A percentile compares a stretch with the other conserved stretches of the same genome.
phyloP scores from a whole-genome alignment of 2,113 vertebrate species.

The Chaetura pelagica region DNA sequence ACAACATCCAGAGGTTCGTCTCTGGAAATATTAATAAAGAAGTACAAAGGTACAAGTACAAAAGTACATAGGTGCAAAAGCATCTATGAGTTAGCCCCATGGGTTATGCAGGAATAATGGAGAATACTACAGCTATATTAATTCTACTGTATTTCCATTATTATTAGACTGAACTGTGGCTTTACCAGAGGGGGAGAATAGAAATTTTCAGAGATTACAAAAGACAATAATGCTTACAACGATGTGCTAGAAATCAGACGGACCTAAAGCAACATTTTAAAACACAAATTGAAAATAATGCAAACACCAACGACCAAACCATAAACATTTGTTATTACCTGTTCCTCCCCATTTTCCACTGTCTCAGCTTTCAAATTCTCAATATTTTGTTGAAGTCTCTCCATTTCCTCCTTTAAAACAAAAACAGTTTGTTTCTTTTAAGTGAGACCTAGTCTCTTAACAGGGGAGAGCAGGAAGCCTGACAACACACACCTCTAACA shows the following conservation, averaged over 20 bases:
- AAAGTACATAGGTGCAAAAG: not conserved
- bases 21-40: not conserved
- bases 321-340: conserved; percentile 74
- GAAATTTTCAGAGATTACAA: not conserved
- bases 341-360: conserved; percentile 79
- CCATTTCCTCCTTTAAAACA: conserved; percentile 91
- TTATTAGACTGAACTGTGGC: not conserved
- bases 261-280: not conserved
- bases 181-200: not conserved
- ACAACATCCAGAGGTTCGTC: not conserved
- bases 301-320: no score
- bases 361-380: conserved; percentile 83
- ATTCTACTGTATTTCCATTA: not conserved
- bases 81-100: not conserved
- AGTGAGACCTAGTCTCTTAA: not conserved
- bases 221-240: not conserved
- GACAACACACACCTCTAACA: not conserved
- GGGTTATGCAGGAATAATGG: not conserved
- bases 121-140: not conserved
- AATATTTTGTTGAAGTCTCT: conserved; percentile 89
- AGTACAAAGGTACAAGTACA: no score
- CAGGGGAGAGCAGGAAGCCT: not conserved
- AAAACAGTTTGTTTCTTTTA: not conserved
- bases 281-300: not conserved
- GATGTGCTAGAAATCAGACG: not conserved